Base-by-base conservation (phyloP, 1,140 invertebrate genomes). In the Aphidius ervi region DNA sequence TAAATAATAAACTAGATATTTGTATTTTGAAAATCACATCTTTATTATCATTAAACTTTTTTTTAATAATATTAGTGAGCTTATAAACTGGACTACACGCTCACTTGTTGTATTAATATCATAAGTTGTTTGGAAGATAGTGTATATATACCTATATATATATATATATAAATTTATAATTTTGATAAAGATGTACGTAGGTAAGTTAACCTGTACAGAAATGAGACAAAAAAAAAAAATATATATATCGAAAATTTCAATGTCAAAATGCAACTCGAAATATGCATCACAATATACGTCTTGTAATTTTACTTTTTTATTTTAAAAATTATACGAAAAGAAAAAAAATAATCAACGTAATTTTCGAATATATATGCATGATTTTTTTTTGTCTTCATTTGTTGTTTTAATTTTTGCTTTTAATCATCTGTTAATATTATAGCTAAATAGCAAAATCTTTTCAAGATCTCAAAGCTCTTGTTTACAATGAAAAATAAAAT, bases 1-100 rank as follows among this genome's bases (percentile, higher is more conserved):
- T 55, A 8, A 5, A 10, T 54, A 37, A 52, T n/a, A 52, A 9
- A 39, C 47, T 23, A 43, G 5, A 43, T 3, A 8, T 43, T 43
- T 4, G 40, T 9, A 31, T 31, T 56, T 16, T 20, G 9, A 56
- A 31, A 31, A 31, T 31, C 23, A 31, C 23, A 31, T 31, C 23
- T 31, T 40, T 47, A 10, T 57, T 39, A 41, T 58, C 31, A 31
- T 48, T 47, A 10, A 7, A 47, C 16, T 16, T 16, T 16, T 41
- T 16, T 48, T 58, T 10, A 10, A 43, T 43, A 8, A 5, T 37
- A 43, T 16, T 31, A 40, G 53, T 61, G 59, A 61, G 53, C 53
- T 55, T 46, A 55, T 61, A 61, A 61, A 61, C 59, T 56, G 46
- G 39, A 49, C 53, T 61, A 43, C 52, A 61, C 42, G 50, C 9